These are phyloP conservation scores for Agapornis roseicollis DNA, from an alignment of 2,113 vertebrate genomes.

Conservation along the genomic window DNA sequence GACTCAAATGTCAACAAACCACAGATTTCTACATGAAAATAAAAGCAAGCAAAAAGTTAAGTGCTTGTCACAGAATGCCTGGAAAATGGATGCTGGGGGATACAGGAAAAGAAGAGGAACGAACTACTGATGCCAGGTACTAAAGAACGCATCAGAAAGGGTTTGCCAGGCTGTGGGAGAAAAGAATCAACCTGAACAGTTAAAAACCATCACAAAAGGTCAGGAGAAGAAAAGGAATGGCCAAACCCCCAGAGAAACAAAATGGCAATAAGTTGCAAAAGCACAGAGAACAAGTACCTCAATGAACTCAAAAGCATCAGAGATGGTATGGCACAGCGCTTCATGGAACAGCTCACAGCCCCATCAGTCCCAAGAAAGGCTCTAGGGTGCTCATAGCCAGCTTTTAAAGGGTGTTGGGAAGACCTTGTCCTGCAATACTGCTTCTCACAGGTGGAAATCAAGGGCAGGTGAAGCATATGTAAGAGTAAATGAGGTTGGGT, in stretches of 20 bases:
- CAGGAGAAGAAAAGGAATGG: neutral
- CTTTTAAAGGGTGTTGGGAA: neutral
- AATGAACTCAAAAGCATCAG: fast-evolving
- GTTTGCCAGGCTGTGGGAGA: fast-evolving
- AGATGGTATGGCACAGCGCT: too few species aligned
- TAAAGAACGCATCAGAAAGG: neutral
- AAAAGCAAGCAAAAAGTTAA: neutral
- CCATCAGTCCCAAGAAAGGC: neutral
- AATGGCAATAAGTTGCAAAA: neutral
- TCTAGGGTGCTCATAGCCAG: neutral
- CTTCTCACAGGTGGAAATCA: neutral
- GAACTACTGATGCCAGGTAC: neutral
- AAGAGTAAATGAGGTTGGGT: neutral
- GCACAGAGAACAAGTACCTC: neutral
- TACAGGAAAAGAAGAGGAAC: too few species aligned
- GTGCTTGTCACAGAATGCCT: too few species aligned
- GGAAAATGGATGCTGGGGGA: neutral
- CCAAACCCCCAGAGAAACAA: neutral
- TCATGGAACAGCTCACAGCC: too few species aligned
- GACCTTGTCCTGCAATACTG: neutral
- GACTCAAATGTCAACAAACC: neutral
- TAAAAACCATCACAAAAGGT: neutral
- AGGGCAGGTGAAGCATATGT: neutral
- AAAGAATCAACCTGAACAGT: fast-evolving
- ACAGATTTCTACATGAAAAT: neutral